Percentiles rank a stretch among this genome's conserved stretches.
Conservation (phyloP, 2,888 invertebrate genomes). For the Brenthis ino region DNA sequence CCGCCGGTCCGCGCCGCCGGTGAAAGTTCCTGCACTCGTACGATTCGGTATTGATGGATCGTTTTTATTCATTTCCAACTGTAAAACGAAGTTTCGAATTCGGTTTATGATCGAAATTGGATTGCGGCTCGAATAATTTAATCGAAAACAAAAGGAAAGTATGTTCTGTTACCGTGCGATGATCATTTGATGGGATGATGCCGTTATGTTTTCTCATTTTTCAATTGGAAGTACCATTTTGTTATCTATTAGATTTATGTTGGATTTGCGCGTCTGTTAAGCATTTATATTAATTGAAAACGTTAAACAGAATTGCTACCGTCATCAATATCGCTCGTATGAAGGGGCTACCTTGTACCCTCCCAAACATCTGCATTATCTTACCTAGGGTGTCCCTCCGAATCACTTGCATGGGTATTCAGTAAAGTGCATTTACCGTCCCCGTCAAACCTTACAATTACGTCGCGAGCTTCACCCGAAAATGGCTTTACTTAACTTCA, state of each 20-base stretch:
- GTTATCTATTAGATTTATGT: conserved; percentile 27
- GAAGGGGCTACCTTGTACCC: conserved; percentile 44
- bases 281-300: conserved; percentile 77
- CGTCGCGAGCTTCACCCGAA: conserved; percentile 43
- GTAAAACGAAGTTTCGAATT: conserved; percentile 63
- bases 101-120: conserved; percentile 62
- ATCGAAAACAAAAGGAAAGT: conserved; percentile 48
- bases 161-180: conserved; percentile 28
- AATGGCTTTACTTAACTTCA: conserved; percentile 42
- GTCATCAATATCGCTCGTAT: conserved; percentile 65
- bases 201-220: conserved; percentile 24
- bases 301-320: conserved; percentile 68
- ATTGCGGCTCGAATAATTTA: conserved; percentile 58
- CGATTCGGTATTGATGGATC: conserved; percentile 74
- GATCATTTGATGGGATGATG: conserved; percentile 34
- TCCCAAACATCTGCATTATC: conserved; percentile 77
- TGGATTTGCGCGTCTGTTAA: conserved; percentile 43
- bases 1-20: conserved; percentile 46
- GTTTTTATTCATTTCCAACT: conserved; percentile 71
- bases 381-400: conserved; percentile 69
- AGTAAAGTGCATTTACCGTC: conserved; percentile 77
- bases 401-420: conserved; percentile 74
- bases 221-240: conserved; percentile 24
- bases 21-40: conserved; percentile 58
- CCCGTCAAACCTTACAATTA: conserved; percentile 71